A percentile compares a stretch with the other conserved stretches of the same genome.
These are phyloP conservation scores for Thalassarche chlororhynchos DNA, from an alignment of 2,113 vertebrate genomes.

Conservation along the genomic window DNA sequence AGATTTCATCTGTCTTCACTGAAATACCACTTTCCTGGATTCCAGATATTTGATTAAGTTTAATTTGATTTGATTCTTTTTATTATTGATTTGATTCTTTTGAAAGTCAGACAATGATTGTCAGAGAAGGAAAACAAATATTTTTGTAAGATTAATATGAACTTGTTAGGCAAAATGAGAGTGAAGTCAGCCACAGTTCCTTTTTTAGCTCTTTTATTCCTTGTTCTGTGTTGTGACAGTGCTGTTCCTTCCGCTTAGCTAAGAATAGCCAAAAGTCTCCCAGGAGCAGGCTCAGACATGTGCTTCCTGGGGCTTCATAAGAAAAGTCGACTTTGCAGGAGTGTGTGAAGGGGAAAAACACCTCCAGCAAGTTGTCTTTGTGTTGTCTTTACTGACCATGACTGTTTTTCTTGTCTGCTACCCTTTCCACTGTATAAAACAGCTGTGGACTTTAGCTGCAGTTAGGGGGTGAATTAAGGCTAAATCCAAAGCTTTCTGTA, in stretches of 20 bases:
- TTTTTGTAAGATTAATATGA: background rate
- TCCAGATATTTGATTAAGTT: background rate
- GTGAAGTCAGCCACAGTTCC: background rate
- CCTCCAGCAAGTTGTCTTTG: background rate
- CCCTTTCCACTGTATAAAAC: background rate
- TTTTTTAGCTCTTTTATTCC: conserved; percentile 61
- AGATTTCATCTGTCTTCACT: background rate
- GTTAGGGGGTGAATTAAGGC: background rate
- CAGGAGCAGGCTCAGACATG: conserved; percentile 21
- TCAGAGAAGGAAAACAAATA: background rate
- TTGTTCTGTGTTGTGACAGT: background rate
- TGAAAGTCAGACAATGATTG: background rate
- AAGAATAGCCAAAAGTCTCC: conserved; percentile 50
- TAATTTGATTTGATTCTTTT: background rate
- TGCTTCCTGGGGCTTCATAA: background rate
- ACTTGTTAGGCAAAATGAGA: background rate
- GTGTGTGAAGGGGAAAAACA: background rate
- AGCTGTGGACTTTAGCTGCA: background rate
- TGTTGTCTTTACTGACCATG: background rate
- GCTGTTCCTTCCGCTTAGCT: conserved; percentile 38
- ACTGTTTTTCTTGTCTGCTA: background rate
- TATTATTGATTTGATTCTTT: background rate
- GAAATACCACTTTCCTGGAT: background rate
- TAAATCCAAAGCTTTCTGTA: background rate
- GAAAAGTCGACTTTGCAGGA: background rate